These are phyloP conservation scores for Hydractinia symbiolongicarpus DNA, from an alignment of 30 jellyfish, hydroid and myxozoan genomes.

Conservation along the genomic window DNA sequence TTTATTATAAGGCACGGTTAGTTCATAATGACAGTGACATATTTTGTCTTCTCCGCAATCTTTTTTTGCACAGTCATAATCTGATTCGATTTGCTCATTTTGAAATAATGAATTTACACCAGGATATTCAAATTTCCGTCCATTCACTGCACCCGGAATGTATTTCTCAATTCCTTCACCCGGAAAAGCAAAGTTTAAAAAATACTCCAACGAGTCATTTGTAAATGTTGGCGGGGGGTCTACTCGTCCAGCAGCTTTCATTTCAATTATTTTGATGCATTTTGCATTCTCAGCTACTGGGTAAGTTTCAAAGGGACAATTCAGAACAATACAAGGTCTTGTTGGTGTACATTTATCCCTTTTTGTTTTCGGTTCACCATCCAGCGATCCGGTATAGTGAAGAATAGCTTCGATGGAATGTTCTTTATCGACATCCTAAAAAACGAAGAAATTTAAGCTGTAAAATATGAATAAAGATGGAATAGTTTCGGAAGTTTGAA, in stretches of 20 bases:
- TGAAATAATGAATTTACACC: conserved; percentile 52
- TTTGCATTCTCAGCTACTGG: conserved; percentile 35
- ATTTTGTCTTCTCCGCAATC: conserved; percentile 61
- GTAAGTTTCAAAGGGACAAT: conserved; percentile 56
- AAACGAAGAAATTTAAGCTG: neutral
- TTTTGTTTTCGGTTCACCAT: conserved; percentile 46
- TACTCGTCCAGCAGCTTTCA: conserved; percentile 31
- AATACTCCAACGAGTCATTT: conserved; percentile 47
- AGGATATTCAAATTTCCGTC: conserved; percentile 54
- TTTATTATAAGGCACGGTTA: conserved; percentile 67
- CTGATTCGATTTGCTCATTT: conserved; percentile 35
- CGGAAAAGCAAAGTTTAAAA: conserved; percentile 80
- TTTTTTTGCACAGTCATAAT: conserved; percentile 38
- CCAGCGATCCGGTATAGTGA: conserved; percentile 75
- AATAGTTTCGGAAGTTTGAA: neutral
- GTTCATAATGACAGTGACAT: conserved; percentile 37
- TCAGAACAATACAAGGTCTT: conserved; percentile 49
- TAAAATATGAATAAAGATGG: neutral
- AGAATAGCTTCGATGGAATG: conserved; percentile 57
- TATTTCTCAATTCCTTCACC: conserved; percentile 55
- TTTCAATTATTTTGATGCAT: conserved; percentile 36
- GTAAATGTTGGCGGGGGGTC: conserved; percentile 43
- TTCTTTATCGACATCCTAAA: conserved; percentile 28
- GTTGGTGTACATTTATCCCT: conserved; percentile 34
- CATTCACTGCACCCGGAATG: conserved; percentile 64